Conservation (phyloP, 1,140 invertebrate genomes). For the Dufourea novaeangliae region DNA sequence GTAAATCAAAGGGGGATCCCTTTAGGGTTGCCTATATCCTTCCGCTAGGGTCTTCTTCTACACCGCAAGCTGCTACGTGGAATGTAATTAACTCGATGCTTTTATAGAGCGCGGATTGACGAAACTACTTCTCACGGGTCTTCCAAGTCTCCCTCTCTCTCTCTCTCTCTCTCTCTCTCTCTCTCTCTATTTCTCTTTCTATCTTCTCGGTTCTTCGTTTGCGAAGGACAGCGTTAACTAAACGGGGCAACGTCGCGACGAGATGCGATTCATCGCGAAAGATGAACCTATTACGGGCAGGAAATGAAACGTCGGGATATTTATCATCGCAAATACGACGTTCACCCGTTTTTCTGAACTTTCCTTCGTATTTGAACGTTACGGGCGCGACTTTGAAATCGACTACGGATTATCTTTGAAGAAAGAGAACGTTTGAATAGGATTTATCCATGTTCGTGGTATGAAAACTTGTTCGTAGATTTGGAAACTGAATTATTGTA, state of each 20-base stretch:
- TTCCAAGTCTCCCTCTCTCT: no score
- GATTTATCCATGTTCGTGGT: no score
- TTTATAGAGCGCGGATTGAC: slow-evolving; percentile 35
- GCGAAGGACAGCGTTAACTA: not conserved
- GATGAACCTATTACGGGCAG: slow-evolving; percentile 64
- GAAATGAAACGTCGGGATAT: slow-evolving; percentile 71
- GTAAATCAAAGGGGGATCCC: slow-evolving; percentile 20
- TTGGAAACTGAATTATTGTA: no score
- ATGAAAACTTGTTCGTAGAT: no score
- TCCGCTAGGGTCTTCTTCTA: slow-evolving; percentile 41
- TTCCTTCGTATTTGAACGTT: slow-evolving; percentile 38
- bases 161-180: no score
- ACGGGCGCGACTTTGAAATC: no score
- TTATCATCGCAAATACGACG: slow-evolving; percentile 59
- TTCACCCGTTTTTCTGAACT: slow-evolving; percentile 39
- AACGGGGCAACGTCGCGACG: not conserved
- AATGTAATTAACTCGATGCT: slow-evolving; percentile 34
- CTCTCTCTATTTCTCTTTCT: no score
- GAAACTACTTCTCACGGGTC: slow-evolving; percentile 47
- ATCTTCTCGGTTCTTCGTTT: not conserved
- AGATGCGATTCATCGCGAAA: slow-evolving; percentile 31
- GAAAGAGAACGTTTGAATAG: no score
- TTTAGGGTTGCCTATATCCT: slow-evolving; percentile 39
- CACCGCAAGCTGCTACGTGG: slow-evolving; percentile 38
- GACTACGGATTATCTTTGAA: no score